A percentile compares a stretch with the other conserved stretches of the same genome.
These are phyloP conservation scores for Morpho achilles DNA, from an alignment of 2,888 invertebrate species.

Conservation along the genomic window DNA sequence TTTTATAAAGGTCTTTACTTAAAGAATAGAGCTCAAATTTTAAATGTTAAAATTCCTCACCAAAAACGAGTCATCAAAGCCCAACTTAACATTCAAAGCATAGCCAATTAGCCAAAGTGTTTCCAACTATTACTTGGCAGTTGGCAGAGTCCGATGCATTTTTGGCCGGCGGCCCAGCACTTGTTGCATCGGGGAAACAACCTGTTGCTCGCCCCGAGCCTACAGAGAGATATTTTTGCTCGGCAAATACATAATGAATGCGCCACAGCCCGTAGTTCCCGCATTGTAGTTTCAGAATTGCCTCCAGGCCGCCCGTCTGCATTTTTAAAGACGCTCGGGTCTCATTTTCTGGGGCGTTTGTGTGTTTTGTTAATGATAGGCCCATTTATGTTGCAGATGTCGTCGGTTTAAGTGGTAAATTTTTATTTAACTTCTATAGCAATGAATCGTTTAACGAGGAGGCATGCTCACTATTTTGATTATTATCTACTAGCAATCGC, in stretches of 20 bases:
- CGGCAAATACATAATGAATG: conserved; percentile 75
- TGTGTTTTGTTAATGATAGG: conserved; percentile 22
- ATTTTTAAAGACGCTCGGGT: conserved; percentile 36
- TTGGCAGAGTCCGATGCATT: conserved; percentile 69
- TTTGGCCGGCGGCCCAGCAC: conserved; percentile 77
- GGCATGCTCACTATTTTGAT: too few species aligned
- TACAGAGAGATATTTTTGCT: conserved; percentile 65
- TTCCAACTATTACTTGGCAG: conserved; percentile 36
- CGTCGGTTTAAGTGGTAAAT: conserved; percentile 1
- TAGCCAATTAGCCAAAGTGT: conserved; percentile 30
- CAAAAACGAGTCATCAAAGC: conserved; percentile 24
- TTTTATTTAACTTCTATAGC: not conserved
- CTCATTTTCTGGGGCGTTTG: conserved; percentile 24
- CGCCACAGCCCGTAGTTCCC: conserved; percentile 51
- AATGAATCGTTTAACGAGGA: too few species aligned
- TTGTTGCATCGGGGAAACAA: conserved; percentile 68
- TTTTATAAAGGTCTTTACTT: too few species aligned
- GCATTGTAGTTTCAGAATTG: conserved; percentile 50
- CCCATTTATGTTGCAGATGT: conserved; percentile 13
- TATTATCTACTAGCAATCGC: too few species aligned
- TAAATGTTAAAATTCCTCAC: not conserved
- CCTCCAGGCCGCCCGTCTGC: conserved; percentile 33
- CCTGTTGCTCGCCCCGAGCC: conserved; percentile 63
- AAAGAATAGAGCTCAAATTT: not conserved
- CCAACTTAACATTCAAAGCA: conserved; percentile 42